phyloP scores from a whole-genome alignment of 2,888 invertebrate genomes.

The Drosophila mulleri region DNA sequence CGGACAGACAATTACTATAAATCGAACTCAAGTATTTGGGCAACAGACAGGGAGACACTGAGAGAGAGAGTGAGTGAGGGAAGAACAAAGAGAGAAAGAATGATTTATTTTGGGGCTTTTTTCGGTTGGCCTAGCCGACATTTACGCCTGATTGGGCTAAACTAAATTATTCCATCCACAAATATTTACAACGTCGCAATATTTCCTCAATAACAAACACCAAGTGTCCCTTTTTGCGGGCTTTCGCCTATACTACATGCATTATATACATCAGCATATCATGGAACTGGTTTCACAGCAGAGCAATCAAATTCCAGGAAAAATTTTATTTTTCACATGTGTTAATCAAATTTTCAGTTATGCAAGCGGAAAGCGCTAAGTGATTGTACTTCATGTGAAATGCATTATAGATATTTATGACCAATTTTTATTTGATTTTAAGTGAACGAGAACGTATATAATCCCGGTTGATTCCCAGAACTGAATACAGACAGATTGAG shows the following conservation, averaged over 20 bases:
- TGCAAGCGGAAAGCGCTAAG: neutral
- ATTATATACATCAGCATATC: neutral
- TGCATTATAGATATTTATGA: neutral
- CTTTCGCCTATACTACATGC: neutral
- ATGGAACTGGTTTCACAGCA: neutral
- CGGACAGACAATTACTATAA: neutral
- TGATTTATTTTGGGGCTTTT: neutral
- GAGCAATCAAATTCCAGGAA: neutral
- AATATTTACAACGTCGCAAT: constrained; percentile 32
- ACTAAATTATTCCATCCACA: constrained; percentile 64
- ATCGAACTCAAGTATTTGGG: neutral
- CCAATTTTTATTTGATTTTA: neutral
- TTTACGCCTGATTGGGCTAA: constrained; percentile 60
- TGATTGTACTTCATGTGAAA: neutral
- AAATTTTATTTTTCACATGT: neutral
- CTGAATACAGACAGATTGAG: neutral
- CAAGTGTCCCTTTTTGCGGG: neutral
- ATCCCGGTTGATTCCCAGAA: neutral
- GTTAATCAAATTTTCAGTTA: neutral
- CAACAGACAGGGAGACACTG: too few relatives aligned
- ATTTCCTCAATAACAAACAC: neutral
- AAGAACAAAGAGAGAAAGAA: too few relatives aligned
- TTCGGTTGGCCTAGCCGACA: constrained; percentile 25
- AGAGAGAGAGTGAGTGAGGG: neutral
- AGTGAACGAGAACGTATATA: neutral